Percentiles rank a stretch among this genome's conserved stretches.
These are phyloP conservation scores for Beaufortia kweichowensis DNA, from an alignment of 2,113 vertebrate genomes.

Conservation along the genomic window DNA sequence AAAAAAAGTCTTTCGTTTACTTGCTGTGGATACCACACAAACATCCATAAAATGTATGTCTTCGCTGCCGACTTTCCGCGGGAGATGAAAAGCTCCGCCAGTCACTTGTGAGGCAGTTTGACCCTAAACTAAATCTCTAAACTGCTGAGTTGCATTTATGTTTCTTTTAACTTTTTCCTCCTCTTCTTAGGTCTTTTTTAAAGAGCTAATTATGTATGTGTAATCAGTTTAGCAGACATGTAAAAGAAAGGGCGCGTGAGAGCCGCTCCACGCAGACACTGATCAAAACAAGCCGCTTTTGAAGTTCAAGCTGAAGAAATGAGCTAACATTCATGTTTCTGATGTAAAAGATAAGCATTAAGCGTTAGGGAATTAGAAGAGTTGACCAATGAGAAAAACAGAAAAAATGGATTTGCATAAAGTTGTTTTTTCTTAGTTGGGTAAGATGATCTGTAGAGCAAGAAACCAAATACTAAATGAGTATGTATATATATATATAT, in stretches of 20 bases:
- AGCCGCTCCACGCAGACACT: slow-evolving; percentile 14
- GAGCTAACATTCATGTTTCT: slow-evolving; percentile 30
- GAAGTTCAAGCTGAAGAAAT: slow-evolving; percentile 36
- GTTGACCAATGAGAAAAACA: not conserved
- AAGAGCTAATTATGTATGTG: slow-evolving; percentile 49
- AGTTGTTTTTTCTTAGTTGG: slow-evolving; percentile 39
- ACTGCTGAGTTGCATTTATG: slow-evolving; percentile 34
- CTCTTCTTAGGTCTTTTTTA: slow-evolving; percentile 41
- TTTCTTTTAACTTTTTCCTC: slow-evolving; percentile 9
- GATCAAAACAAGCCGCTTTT: slow-evolving; percentile 43
- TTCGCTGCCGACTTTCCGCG: not conserved
- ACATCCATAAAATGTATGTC: slow-evolving; percentile 21
- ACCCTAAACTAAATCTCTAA: slow-evolving; percentile 18
- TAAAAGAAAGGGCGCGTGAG: slow-evolving; percentile 32
- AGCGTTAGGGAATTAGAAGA: slow-evolving; percentile 12
- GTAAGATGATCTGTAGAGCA: not conserved
- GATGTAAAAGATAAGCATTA: slow-evolving; percentile 36
- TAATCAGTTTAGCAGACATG: slow-evolving; percentile 37
- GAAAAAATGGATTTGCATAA: slow-evolving; percentile 23
- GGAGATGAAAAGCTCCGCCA: slow-evolving; percentile 21
- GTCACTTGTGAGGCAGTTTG: slow-evolving; percentile 12
- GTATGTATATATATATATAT: no score
- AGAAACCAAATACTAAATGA: no score
- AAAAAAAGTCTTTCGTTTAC: slow-evolving; percentile 34
- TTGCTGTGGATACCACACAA: slow-evolving; percentile 28